A percentile compares a stretch with the other conserved stretches of the same genome.
These are phyloP conservation scores for Schizaphis graminum DNA, from an alignment of 2,888 invertebrate genomes.

Conservation along the genomic window DNA sequence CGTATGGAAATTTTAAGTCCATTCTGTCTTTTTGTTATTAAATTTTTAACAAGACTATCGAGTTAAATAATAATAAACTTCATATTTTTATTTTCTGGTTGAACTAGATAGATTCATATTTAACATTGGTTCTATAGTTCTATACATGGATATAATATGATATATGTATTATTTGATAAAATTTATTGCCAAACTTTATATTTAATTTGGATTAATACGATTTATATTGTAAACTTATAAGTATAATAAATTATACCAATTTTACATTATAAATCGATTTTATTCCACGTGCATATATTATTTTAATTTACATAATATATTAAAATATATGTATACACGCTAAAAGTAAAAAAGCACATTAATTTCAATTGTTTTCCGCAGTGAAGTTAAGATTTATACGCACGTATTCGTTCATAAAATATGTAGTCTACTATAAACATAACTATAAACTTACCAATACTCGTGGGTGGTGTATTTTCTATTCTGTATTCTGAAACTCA, in stretches of 20 bases:
- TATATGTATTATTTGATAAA: background rate
- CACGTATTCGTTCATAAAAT: background rate
- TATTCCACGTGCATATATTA: background rate
- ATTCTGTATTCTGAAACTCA: background rate
- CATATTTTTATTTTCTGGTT: background rate
- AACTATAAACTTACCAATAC: background rate
- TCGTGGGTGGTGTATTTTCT: background rate
- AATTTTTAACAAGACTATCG: background rate
- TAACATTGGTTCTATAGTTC: background rate
- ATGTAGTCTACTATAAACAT: background rate
- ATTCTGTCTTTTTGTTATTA: background rate
- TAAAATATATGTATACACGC: background rate
- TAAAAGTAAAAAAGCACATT: constrained; percentile 1
- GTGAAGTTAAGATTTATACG: background rate
- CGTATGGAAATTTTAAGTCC: background rate
- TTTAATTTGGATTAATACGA: background rate
- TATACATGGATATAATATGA: background rate
- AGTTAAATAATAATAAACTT: background rate
- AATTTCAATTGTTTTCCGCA: constrained; percentile 17
- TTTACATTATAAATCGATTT: background rate
- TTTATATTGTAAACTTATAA: background rate
- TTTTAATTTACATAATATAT: constrained; percentile 15
- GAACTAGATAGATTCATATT: background rate
- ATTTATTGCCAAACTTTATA: background rate
- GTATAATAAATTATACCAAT: constrained; percentile 13